Base-by-base conservation (phyloP, 2,797 vertebrate species). In the Sardinella longiceps region DNA sequence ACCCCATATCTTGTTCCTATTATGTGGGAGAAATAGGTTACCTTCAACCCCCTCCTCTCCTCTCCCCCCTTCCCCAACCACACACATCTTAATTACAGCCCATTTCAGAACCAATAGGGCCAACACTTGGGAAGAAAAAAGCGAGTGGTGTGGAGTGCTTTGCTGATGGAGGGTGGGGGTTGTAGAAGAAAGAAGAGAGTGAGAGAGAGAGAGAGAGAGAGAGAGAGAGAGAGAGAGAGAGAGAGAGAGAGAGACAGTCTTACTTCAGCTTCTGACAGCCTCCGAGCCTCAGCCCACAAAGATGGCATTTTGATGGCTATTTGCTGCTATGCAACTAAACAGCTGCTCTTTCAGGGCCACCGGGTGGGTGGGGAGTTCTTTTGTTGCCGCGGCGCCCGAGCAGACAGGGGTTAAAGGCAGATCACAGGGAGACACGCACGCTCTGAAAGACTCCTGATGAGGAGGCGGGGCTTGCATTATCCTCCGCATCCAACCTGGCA, bases 241-340 rank as follows among this genome's bases (percentile, higher is more conserved):
- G 66, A 28, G 30, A 70, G 58, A 28, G 10, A 3, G 9, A 30
- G 9, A 12, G 30, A 46, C 50, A 18, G 66, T 11, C 45, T 88
- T 89, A 92, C 91, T 90, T 91, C 88, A 5, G 89, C 88, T 89
- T 84, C 85, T 87, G 85, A 81, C 88, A 84, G 83, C 82, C 56
- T 80, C 30, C 23, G 90, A 91, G 88, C 28, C 28, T 85, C 90
- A 89, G 90, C 89, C 81, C 87, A 88, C 87, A 89, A 91, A 94
- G 93, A 95, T 92, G 91, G 92, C 92, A 93, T 94, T 93, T 74
- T 93, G 92, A 94, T 91, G 94, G 91, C 93, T 92, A 91, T 95
- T 92, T 92, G 94, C 94, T 93, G 94, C 94, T 93, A 93, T 86
- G 92, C 92, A 90, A 93, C 90, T 86, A 91, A 92, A 93, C 95